These are phyloP conservation scores for Nyctalus aviator DNA, from an alignment of 2,797 vertebrate species.

Conservation along the genomic window DNA sequence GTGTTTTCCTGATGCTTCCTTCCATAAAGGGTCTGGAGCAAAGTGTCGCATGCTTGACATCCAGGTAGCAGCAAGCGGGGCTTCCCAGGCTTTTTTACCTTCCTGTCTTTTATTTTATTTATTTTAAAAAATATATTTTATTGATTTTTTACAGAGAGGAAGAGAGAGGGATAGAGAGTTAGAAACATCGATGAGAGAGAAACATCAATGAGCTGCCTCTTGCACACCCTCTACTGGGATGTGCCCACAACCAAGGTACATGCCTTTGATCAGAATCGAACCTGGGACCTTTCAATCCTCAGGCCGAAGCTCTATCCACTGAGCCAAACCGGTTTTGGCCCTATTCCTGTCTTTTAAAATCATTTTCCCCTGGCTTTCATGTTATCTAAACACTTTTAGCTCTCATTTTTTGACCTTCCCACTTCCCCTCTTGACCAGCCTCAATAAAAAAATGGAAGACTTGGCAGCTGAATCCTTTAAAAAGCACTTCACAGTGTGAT, in stretches of 20 bases:
- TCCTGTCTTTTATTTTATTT: neutral
- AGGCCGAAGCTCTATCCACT: too few relatives aligned
- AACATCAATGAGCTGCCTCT: too few relatives aligned
- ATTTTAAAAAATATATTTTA: too few relatives aligned
- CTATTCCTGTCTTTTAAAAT: neutral
- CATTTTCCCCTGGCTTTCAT: neutral
- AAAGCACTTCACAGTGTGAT: neutral
- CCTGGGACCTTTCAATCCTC: too few relatives aligned
- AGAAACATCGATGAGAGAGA: too few relatives aligned
- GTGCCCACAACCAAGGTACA: too few relatives aligned
- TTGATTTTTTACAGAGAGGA: too few relatives aligned
- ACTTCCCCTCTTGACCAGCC: neutral
- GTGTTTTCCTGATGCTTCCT: fast-evolving
- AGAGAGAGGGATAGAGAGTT: too few relatives aligned
- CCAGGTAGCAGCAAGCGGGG: fast-evolving
- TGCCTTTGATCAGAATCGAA: too few relatives aligned
- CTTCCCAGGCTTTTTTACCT: neutral
- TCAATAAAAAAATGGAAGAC: neutral
- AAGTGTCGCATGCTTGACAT: fast-evolving
- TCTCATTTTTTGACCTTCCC: neutral
- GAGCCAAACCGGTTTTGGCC: too few relatives aligned
- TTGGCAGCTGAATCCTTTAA: neutral
- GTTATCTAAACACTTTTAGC: neutral
- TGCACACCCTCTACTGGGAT: too few relatives aligned
- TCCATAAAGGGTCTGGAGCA: neutral